Evolutionary conservation across 1,140 invertebrate species (phyloP).

Genomic region (Drosophila repleta): DNA sequence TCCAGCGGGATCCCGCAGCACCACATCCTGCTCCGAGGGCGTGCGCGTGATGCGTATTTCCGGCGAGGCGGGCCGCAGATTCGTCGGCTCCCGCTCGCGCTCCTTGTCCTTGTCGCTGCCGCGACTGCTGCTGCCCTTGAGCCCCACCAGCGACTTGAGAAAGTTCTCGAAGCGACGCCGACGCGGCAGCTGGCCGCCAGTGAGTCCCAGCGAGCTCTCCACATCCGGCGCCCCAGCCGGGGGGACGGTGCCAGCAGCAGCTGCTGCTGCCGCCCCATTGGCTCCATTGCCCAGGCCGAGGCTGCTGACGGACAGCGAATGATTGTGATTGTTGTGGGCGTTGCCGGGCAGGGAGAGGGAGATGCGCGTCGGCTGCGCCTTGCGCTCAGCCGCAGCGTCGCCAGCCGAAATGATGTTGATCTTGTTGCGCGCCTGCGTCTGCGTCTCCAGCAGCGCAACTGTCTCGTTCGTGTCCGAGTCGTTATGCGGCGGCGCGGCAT

Average conservation of each 20-base stretch:
- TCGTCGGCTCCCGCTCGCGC: constrained; percentile 17
- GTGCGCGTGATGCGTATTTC: constrained; percentile 79
- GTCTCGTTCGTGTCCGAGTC: constrained; percentile 69
- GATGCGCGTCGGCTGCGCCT: constrained; percentile 33
- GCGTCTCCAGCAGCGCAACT: constrained; percentile 77
- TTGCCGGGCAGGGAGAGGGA: constrained; percentile 34
- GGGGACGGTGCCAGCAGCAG: constrained; percentile 10
- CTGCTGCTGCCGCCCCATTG: constrained; percentile 24
- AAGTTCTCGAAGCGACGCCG: constrained; percentile 81
- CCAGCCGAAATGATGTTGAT: constrained; percentile 73
- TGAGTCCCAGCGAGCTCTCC: constrained; percentile 70
- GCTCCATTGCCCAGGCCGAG: constrained; percentile 28
- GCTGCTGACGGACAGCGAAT: constrained; percentile 30
- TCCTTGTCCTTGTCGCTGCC: constrained; percentile 15
- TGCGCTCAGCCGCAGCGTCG: constrained; percentile 43
- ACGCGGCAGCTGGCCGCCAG: constrained; percentile 64
- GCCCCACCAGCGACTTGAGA: constrained; percentile 79
- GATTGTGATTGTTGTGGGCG: constrained; percentile 24
- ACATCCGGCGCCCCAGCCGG: constrained; percentile 43
- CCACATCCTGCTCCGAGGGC: constrained; percentile 79
- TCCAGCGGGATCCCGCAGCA: constrained; percentile 62
- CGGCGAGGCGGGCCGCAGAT: constrained; percentile 65
- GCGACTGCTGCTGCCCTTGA: constrained; percentile 54
- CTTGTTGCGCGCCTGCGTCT: constrained; percentile 75
- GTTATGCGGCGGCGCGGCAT: constrained; percentile 56